A percentile compares a stretch with the other conserved stretches of the same genome.
Conservation (phyloP, 2,113 vertebrate genomes). For the Ranitomeya imitator region DNA sequence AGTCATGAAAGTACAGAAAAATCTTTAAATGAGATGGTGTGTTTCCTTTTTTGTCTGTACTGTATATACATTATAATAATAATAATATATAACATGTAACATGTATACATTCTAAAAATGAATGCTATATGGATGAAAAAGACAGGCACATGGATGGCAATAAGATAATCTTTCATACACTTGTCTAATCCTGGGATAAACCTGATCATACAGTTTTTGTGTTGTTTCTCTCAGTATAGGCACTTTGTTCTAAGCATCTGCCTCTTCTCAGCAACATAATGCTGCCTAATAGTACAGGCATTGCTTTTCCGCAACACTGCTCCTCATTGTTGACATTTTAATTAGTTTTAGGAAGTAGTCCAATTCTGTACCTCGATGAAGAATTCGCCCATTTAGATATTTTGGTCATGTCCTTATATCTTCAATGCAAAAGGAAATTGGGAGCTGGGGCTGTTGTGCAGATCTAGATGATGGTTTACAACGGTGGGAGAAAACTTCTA, state of each 20-base stretch:
- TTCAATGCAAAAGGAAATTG: neutral
- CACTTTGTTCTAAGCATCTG: neutral
- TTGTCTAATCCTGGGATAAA: too few species aligned
- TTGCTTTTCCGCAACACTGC: neutral
- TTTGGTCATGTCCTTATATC: slow-evolving; percentile 3
- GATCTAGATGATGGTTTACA: neutral
- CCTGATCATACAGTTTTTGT: neutral
- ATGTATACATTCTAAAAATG: too few species aligned
- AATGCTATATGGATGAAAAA: too few species aligned
- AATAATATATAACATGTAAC: too few species aligned
- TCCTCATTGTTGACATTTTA: slow-evolving; percentile 7
- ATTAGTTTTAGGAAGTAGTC: slow-evolving; percentile 15
- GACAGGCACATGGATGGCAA: too few species aligned
- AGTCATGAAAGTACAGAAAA: too few species aligned
- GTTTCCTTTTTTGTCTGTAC: too few species aligned
- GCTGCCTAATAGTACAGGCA: neutral
- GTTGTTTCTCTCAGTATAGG: neutral
- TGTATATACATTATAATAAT: too few species aligned
- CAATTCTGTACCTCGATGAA: neutral
- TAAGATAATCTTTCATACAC: too few species aligned
- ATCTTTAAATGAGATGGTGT: too few species aligned
- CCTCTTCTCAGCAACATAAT: neutral
- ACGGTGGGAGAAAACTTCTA: neutral
- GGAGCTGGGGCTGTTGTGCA: neutral
- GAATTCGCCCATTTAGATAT: neutral